A percentile compares a stretch with the other conserved stretches of the same genome.
Evolutionary conservation across 2,888 invertebrate genomes (phyloP).

Genomic region (Mythimna vitellina): DNA sequence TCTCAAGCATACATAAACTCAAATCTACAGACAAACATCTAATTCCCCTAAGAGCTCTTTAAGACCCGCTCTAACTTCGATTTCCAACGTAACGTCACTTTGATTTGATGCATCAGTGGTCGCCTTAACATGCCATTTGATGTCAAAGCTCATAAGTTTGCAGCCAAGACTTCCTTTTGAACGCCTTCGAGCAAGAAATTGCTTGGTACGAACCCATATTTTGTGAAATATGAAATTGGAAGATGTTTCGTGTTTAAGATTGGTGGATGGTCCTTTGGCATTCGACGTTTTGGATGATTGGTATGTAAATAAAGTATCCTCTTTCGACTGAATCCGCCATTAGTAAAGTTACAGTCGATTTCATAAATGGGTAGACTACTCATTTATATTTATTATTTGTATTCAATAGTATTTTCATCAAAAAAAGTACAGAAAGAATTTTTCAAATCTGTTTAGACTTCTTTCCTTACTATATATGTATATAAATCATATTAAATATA

Average conservation of each 20-base stretch:
- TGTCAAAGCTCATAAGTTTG: slow-evolving; percentile 65
- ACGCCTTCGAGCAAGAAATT: slow-evolving; percentile 73
- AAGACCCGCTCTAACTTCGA: slow-evolving; percentile 29
- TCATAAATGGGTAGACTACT: not conserved
- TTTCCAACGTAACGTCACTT: slow-evolving; percentile 64
- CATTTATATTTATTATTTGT: no score
- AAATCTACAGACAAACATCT: slow-evolving; percentile 12
- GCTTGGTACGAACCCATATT: slow-evolving; percentile 64
- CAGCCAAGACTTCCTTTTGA: slow-evolving; percentile 64
- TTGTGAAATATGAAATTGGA: slow-evolving; percentile 62
- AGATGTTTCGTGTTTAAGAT: slow-evolving; percentile 40
- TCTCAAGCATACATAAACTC: not conserved
- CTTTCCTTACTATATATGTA: no score
- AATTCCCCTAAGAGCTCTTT: slow-evolving; percentile 27
- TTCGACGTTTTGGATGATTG: slow-evolving; percentile 2
- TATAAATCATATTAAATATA: no score
- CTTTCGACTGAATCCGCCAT: not conserved
- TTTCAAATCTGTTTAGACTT: no score
- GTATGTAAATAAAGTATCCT: not conserved
- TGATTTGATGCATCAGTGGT: slow-evolving; percentile 77
- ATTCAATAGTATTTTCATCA: no score
- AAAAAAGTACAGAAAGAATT: no score
- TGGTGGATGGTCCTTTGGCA: slow-evolving; percentile 8
- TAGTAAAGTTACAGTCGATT: not conserved
- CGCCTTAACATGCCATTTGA: slow-evolving; percentile 65